Percentiles rank a stretch among this genome's conserved stretches.
phyloP scores from a whole-genome alignment of 2,797 vertebrate species.

The Poliocrania exsul region DNA sequence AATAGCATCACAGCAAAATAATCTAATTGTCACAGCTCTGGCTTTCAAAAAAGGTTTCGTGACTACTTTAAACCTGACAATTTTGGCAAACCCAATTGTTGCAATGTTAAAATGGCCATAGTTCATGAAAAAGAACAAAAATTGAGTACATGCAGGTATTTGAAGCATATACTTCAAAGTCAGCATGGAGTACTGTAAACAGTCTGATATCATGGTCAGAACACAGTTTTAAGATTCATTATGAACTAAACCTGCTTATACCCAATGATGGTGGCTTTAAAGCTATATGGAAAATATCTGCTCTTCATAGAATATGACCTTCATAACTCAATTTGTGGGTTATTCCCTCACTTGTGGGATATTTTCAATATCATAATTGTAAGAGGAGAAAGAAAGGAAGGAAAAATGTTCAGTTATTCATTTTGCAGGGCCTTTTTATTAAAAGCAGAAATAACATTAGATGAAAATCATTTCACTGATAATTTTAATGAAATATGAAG shows the following conservation, averaged over 20 bases:
- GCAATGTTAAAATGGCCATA: not conserved
- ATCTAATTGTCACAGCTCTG: constrained; percentile 65
- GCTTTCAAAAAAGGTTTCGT: constrained; percentile 36
- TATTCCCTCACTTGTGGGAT: constrained; percentile 62
- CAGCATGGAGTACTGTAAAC: constrained; percentile 21
- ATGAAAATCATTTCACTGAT: constrained; percentile 72
- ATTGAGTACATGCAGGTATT: not conserved
- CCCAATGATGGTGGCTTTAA: constrained; percentile 14
- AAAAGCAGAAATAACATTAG: constrained; percentile 75
- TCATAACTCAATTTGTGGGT: constrained; percentile 69
- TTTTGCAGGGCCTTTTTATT: constrained; percentile 72
- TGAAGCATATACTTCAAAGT: constrained; percentile 44
- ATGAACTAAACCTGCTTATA: constrained; percentile 30
- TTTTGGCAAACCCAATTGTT: constrained; percentile 48
- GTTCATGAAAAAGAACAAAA: not conserved
- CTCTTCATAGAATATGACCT: constrained; percentile 55
- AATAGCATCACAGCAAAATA: constrained; percentile 46
- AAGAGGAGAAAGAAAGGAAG: constrained; percentile 62
- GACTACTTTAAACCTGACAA: constrained; percentile 34
- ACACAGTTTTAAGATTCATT: constrained; percentile 21
- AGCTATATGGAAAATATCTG: constrained; percentile 38
- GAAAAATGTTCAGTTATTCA: constrained; percentile 62
- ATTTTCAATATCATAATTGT: constrained; percentile 61
- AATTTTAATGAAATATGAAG: constrained; percentile 77
- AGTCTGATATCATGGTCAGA: constrained; percentile 18